phyloP scores from a whole-genome alignment of 2,113 vertebrate genomes.

The Ailuropoda melanoleuca region DNA sequence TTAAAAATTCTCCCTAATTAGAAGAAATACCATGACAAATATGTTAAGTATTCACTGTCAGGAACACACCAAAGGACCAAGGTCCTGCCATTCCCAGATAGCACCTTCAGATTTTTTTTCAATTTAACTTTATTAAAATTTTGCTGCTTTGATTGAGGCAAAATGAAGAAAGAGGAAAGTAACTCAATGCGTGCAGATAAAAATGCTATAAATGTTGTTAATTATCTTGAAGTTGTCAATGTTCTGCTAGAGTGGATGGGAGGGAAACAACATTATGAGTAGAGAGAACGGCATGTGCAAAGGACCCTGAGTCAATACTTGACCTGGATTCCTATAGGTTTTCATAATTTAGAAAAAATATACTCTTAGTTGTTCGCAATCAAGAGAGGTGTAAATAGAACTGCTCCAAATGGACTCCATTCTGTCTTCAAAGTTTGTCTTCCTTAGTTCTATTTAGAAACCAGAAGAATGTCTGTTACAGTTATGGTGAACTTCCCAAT shows the following conservation, averaged over 20 bases:
- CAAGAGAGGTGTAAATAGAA: not conserved
- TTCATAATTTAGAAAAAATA: conserved; percentile 3
- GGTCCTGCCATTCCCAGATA: not conserved
- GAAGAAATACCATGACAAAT: not conserved
- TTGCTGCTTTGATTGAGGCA: conserved; percentile 37
- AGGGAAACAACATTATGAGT: not conserved
- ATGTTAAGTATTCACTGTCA: conserved; percentile 31
- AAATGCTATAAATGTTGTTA: not conserved
- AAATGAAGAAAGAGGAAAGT: conserved; percentile 32
- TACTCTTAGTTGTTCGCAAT: not conserved
- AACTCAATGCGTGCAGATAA: not conserved
- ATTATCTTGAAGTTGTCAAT: not conserved
- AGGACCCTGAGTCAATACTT: not conserved
- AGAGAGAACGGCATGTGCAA: not conserved
- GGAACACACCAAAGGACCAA: not conserved
- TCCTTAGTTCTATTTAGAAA: not conserved
- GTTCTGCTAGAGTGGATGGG: not conserved
- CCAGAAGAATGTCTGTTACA: not conserved
- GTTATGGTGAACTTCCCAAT: not conserved
- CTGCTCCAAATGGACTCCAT: not conserved
- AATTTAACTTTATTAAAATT: conserved; percentile 26
- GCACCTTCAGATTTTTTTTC: not conserved
- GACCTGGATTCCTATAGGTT: not conserved
- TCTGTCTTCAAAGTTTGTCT: conserved; percentile 36
- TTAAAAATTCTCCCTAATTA: not conserved